A percentile compares a stretch with the other conserved stretches of the same genome.
Evolutionary conservation across 2,797 vertebrate genomes (phyloP).

Genomic region (Delichon dasypus): DNA sequence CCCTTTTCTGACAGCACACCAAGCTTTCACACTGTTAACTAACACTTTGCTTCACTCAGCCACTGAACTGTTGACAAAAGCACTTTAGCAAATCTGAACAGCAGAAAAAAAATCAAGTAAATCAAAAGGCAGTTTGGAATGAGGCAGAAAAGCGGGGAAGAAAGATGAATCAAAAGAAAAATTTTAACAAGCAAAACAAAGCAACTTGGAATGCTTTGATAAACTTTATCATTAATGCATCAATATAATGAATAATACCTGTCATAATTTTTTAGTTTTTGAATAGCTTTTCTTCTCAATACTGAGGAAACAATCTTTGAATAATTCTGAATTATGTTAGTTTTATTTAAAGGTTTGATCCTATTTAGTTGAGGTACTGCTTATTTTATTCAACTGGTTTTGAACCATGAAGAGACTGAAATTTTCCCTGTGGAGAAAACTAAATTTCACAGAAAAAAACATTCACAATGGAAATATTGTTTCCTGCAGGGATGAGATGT

Average conservation of each 20-base stretch:
- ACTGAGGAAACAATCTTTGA: not conserved
- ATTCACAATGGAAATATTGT: not conserved
- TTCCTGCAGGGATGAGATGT: not conserved
- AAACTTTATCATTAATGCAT: not conserved
- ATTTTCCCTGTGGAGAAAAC: rapidly evolving
- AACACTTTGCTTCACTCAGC: slow-evolving; percentile 73
- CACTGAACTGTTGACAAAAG: slow-evolving; percentile 75
- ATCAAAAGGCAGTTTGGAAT: slow-evolving; percentile 51
- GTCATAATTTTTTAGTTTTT: not conserved
- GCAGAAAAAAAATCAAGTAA: slow-evolving; percentile 64
- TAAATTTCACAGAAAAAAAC: slow-evolving; percentile 1
- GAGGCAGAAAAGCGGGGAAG: slow-evolving; percentile 30
- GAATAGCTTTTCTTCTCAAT: not conserved
- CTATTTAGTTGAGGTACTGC: not conserved
- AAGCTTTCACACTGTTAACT: slow-evolving; percentile 76
- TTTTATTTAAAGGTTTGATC: not conserved
- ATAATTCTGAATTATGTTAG: not conserved
- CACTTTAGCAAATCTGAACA: slow-evolving; percentile 72
- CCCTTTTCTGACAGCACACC: slow-evolving; percentile 74
- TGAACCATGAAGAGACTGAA: not conserved
- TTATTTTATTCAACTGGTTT: not conserved
- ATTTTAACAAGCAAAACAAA: slow-evolving; percentile 2
- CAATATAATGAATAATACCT: not conserved
- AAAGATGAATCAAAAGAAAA: slow-evolving; percentile 16
- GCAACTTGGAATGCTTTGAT: not conserved